phyloP scores from a whole-genome alignment of 2,113 vertebrate species.

The Pampusana beccarii region DNA sequence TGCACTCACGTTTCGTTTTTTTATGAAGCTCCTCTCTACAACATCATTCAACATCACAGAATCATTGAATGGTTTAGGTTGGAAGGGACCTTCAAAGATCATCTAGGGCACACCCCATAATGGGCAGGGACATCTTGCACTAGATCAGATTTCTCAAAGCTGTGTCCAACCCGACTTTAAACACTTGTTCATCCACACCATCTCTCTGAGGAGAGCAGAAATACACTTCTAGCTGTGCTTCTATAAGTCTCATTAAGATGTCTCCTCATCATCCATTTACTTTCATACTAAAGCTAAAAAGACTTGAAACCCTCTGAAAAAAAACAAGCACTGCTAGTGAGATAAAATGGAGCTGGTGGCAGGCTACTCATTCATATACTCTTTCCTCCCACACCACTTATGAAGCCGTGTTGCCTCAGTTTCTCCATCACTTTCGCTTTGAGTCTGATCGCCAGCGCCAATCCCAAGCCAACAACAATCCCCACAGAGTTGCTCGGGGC shows the following conservation, averaged over 20 bases:
- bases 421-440: background rate
- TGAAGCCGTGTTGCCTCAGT: background rate
- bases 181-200: background rate
- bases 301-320: background rate
- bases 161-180: background rate
- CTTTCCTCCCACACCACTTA: background rate
- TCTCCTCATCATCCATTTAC: background rate
- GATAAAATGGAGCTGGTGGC: background rate
- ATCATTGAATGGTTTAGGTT: too few species aligned
- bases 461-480: background rate
- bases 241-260: background rate
- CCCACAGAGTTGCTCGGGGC: background rate
- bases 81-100: too few species aligned
- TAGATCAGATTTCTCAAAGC: background rate
- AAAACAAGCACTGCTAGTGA: background rate
- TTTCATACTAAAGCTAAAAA: background rate
- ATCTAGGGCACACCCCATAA: too few species aligned
- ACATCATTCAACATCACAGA: too few species aligned
- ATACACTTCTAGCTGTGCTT: background rate
- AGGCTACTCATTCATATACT: background rate
- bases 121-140: background rate
- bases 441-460: background rate
- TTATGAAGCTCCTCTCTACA: background rate
- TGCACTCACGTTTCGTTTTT: accelerated
- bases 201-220: background rate